Evolutionary conservation across 2,113 vertebrate genomes (phyloP), one percentile per base, ranked within the genome.

Genomic region (Pseudorectes ferrugineus): DNA sequence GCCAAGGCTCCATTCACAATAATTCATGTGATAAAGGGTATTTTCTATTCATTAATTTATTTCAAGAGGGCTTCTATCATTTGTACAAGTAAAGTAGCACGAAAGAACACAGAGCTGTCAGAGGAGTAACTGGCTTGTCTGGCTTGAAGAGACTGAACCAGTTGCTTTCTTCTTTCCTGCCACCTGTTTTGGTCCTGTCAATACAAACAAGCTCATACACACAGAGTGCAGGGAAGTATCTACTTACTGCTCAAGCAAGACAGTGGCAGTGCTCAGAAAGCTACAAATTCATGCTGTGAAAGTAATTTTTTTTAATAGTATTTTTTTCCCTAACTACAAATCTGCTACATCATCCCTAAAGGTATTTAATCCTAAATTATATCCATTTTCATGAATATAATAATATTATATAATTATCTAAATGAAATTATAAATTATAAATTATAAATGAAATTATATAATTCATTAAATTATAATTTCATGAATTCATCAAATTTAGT

Each of bases 151-250:
- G 28, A 33, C 14, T 13, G 14, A 11, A 62, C 36, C 33, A 33
- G 38, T 45, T 35, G 43, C 54, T 52, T 59, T 43, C 43, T 35
- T 42, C 25, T 55, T 84, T 59, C 4, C 28, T 25, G 12, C 16
- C 1, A 1, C 1, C 15, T 5, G 1, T 33, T 89, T 58, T 51
- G 18, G 62, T 70, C 25, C 38, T 28, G 4, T 49, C 28, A 35
- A 18, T 29, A 55, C 48, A 46, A 78, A 74, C 17, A 51, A 51
- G 42, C 14, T 67, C 46, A 48, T 19, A 57, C 4, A 68, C n/a
- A 70, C 13, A 26, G 5, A 80, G 29, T 36, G 24, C 7, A 66
- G 22, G 24, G 19, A 48, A 66, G 5, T 51, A 55, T 45, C 38
- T 48, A 22, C 35, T 88, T 51, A 54, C 42, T 73, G 20, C 29